phyloP scores from a whole-genome alignment of 2,888 invertebrate genomes.

The Linnaemya vulpina region DNA sequence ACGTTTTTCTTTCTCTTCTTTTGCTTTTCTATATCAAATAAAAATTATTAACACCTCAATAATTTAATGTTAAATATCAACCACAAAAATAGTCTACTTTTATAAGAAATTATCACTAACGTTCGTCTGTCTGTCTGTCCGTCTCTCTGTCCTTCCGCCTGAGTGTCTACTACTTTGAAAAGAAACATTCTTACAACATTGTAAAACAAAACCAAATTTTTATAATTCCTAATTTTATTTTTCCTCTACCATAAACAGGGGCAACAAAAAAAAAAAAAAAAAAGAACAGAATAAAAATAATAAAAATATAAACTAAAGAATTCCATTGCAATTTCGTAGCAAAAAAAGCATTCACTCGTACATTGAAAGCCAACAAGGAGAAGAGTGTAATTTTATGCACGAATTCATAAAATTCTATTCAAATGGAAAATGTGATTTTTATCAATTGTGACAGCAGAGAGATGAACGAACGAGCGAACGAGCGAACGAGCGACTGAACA shows the following conservation, averaged over 20 bases:
- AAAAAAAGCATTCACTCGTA: constrained; percentile 32
- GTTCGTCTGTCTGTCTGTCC: not conserved
- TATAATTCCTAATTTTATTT: constrained; percentile 60
- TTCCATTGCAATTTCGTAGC: constrained; percentile 61
- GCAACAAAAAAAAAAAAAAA: not conserved
- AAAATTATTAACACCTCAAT: constrained; percentile 80
- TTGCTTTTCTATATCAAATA: constrained; percentile 67
- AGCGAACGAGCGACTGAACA: not conserved
- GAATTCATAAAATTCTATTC: constrained; percentile 82
- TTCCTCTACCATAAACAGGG: constrained; percentile 39
- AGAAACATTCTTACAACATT: constrained; percentile 56
- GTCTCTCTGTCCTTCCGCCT: constrained; percentile 8
- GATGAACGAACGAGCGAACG: constrained; percentile 53
- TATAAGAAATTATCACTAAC: constrained; percentile 46
- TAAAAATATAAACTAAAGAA: constrained; percentile 21
- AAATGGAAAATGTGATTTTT: constrained; percentile 82
- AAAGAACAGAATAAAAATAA: constrained; percentile 29
- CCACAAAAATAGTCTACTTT: constrained; percentile 61
- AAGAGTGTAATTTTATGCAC: constrained; percentile 81
- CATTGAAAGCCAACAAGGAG: constrained; percentile 49
- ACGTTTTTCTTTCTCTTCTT: not conserved
- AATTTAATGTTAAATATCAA: constrained; percentile 75
- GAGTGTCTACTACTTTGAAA: constrained; percentile 18
- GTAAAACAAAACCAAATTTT: constrained; percentile 59
- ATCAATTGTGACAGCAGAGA: constrained; percentile 81